These are phyloP conservation scores for Aricia agestis DNA, from an alignment of 1,140 invertebrate species.

Conservation along the genomic window DNA sequence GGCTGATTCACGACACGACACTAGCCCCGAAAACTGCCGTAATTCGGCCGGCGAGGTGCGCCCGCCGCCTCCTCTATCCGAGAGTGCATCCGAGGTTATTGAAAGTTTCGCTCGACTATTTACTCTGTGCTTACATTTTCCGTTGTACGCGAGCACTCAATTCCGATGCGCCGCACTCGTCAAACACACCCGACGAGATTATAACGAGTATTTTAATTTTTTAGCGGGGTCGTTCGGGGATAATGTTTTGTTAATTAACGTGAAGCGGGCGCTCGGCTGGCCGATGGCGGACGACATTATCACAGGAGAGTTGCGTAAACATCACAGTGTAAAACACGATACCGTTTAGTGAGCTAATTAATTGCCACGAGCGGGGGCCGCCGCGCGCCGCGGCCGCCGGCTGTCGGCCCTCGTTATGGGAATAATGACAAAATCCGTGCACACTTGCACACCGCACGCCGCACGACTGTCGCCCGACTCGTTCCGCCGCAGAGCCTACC, in stretches of 20 bases:
- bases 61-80: not conserved
- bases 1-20: constrained; percentile 43
- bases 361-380: constrained; percentile 57
- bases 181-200: constrained; percentile 47
- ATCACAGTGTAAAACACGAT: constrained; percentile 73
- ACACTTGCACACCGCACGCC: constrained; percentile 25
- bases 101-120: constrained; percentile 39
- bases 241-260: constrained; percentile 72
- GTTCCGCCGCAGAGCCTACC: not conserved
- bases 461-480: constrained; percentile 40
- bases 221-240: constrained; percentile 59
- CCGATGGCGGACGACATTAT: constrained; percentile 66
- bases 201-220: constrained; percentile 69
- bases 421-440: constrained; percentile 62
- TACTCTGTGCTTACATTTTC: constrained; percentile 17
- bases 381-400: constrained; percentile 30
- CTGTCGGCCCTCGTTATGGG: constrained; percentile 57
- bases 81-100: not conserved
- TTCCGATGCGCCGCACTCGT: constrained; percentile 59
- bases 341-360: constrained; percentile 73
- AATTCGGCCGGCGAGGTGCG: not conserved
- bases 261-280: constrained; percentile 47
- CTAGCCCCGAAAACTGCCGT: constrained; percentile 31
- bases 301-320: constrained; percentile 69
- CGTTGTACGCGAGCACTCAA: constrained; percentile 38